phyloP scores from a whole-genome alignment of 2,797 vertebrate species.

The Lophius americanus region DNA sequence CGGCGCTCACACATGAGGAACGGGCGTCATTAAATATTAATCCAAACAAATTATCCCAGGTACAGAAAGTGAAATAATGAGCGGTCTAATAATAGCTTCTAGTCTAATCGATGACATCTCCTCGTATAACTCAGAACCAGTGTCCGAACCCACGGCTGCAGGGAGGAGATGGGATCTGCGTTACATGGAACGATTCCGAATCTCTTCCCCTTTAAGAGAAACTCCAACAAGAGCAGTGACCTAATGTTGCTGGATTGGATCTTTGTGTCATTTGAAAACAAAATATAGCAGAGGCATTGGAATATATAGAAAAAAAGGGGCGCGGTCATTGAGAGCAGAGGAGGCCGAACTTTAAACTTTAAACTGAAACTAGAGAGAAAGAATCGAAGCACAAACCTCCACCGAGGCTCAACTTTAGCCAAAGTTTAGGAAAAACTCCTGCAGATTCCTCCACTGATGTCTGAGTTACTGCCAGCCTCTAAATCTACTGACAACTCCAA shows the following conservation, averaged over 20 bases:
- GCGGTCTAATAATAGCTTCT: conserved; percentile 30
- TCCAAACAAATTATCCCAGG: conserved; percentile 32
- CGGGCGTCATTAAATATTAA: conserved; percentile 34
- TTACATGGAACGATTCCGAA: neutral
- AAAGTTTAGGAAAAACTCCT: no score
- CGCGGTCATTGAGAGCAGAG: no score
- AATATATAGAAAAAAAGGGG: no score
- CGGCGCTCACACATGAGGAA: conserved; percentile 12
- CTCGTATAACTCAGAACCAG: conserved; percentile 5
- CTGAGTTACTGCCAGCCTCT: no score
- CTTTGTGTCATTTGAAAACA: neutral
- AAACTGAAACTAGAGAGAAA: no score
- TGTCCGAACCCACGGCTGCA: neutral
- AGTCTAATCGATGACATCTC: conserved; percentile 21
- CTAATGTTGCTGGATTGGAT: neutral
- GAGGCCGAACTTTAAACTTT: no score
- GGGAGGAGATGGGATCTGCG: neutral
- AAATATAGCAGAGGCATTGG: neutral
- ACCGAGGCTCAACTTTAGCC: no score
- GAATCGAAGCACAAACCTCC: no score
- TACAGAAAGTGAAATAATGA: conserved; percentile 37
- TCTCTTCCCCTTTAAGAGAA: neutral
- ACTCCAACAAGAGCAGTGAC: neutral
- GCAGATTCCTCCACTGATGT: no score
- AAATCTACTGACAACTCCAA: no score